These are phyloP conservation scores for Belgica antarctica DNA, from an alignment of 2,888 invertebrate genomes.

Conservation along the genomic window DNA sequence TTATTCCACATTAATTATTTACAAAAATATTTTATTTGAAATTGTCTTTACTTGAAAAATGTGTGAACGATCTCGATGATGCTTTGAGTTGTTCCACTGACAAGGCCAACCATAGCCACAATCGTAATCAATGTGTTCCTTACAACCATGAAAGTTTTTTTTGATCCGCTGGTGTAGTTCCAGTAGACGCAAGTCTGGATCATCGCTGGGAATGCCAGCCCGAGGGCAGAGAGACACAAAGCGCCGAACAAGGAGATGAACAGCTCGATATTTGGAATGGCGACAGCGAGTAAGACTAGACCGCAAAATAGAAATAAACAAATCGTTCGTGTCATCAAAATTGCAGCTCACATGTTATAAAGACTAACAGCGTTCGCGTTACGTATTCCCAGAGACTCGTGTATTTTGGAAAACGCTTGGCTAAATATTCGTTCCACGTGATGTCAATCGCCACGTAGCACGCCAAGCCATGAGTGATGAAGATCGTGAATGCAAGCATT, in stretches of 20 bases:
- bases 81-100: constrained; percentile 70
- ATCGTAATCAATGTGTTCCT: constrained; percentile 65
- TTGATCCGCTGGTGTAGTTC: constrained; percentile 61
- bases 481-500: constrained; percentile 76
- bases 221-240: constrained; percentile 81
- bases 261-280: constrained; percentile 79
- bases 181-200: constrained; percentile 82
- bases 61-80: constrained; percentile 63
- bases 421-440: constrained; percentile 78
- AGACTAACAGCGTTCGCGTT: constrained; percentile 72
- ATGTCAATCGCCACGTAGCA: constrained; percentile 95
- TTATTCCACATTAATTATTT: no score
- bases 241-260: constrained; percentile 85
- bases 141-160: constrained; percentile 60
- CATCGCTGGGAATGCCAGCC: constrained; percentile 85
- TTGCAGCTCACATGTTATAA: constrained; percentile 82
- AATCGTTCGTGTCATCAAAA: not conserved
- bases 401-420: constrained; percentile 60
- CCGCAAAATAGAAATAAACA: constrained; percentile 52
- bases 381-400: constrained; percentile 72
- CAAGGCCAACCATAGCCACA: constrained; percentile 65
- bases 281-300: constrained; percentile 79
- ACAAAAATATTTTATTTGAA: not conserved
- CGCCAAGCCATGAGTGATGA: constrained; percentile 87
- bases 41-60: constrained; percentile 52